phyloP scores from a whole-genome alignment of 2,113 vertebrate species.

The Upupa epops region DNA sequence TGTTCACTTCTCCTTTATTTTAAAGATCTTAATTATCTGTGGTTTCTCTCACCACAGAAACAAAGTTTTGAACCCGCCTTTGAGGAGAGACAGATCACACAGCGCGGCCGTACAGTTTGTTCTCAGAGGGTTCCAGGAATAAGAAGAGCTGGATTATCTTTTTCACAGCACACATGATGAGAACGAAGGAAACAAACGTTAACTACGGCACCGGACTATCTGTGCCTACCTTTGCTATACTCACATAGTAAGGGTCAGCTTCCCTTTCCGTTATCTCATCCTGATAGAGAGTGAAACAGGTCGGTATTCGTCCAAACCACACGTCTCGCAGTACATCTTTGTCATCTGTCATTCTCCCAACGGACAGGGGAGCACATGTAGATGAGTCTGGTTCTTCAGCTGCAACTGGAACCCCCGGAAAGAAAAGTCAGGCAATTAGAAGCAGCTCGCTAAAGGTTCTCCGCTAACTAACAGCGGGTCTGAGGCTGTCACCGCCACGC shows the following conservation, averaged over 20 bases:
- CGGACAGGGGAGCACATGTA: conserved; percentile 84
- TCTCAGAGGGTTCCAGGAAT: background rate
- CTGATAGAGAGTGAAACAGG: conserved; percentile 93
- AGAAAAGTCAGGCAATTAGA: background rate
- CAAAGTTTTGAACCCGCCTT: background rate
- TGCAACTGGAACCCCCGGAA: background rate
- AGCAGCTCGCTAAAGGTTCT: background rate
- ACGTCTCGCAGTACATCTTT: conserved; percentile 98
- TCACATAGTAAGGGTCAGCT: conserved; percentile 95
- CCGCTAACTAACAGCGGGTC: fast-evolving
- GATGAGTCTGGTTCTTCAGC: conserved; percentile 61
- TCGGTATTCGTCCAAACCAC: conserved; percentile 96
- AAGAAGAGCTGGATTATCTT: fast-evolving
- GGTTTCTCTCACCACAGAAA: background rate
- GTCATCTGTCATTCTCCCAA: conserved; percentile 98
- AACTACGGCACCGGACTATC: background rate
- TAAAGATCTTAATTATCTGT: background rate
- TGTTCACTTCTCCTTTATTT: background rate
- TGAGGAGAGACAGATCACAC: background rate
- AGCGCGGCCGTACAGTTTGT: fast-evolving
- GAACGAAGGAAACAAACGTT: background rate
- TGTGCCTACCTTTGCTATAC: conserved; percentile 30
- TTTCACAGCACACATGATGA: background rate
- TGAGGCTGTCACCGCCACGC: fast-evolving
- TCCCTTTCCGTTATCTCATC: conserved; percentile 95